These are phyloP conservation scores for Aspidapion aeneum DNA, from an alignment of 2,888 invertebrate species.

Conservation along the genomic window DNA sequence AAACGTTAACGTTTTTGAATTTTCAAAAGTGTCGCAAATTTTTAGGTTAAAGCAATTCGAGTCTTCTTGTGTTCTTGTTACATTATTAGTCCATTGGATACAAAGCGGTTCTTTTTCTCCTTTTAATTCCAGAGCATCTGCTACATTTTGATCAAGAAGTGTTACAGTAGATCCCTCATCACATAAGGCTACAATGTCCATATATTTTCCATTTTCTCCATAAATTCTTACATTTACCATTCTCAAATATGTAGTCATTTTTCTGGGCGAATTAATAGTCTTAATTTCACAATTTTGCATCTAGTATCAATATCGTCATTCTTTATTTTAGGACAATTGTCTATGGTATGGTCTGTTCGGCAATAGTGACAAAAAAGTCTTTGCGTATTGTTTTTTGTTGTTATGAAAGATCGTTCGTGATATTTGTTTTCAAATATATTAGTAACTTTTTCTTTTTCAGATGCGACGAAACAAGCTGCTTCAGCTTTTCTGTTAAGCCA, in stretches of 20 bases:
- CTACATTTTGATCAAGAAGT: slow-evolving; percentile 5
- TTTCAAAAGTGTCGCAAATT: slow-evolving; percentile 2
- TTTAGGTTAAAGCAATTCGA: not conserved
- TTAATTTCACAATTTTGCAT: not conserved
- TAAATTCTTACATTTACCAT: not conserved
- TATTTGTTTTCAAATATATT: not conserved
- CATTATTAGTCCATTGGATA: slow-evolving; percentile 8
- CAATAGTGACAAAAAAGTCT: not conserved
- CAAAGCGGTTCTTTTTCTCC: slow-evolving; percentile 3
- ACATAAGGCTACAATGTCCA: not conserved
- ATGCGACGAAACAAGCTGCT: not conserved
- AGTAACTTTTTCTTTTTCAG: not conserved
- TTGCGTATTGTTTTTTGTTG: not conserved
- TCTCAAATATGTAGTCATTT: too few species aligned
- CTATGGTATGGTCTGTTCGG: not conserved
- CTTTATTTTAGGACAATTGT: not conserved
- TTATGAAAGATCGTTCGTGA: not conserved
- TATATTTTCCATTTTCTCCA: not conserved
- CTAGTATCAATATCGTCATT: not conserved
- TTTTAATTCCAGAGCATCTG: not conserved
- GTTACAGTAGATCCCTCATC: not conserved
- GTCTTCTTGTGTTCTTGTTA: not conserved
- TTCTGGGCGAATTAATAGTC: too few species aligned
- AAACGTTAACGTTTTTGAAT: slow-evolving; percentile 7
- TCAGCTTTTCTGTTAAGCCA: not conserved